These are phyloP conservation scores for Chanos chanos DNA, from an alignment of 2,797 vertebrate species.

Conservation along the genomic window DNA sequence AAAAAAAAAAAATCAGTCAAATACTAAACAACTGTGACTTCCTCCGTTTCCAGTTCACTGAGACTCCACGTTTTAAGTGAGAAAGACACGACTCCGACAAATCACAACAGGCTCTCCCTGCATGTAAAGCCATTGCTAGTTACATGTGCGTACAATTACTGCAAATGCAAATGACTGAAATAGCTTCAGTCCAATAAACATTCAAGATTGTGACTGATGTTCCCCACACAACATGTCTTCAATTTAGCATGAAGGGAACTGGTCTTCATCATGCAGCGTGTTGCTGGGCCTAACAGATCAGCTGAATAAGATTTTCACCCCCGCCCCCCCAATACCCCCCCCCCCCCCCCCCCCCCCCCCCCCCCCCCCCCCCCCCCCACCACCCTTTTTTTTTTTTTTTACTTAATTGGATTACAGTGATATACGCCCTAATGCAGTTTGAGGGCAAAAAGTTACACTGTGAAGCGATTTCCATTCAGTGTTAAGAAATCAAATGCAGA, in stretches of 20 bases:
- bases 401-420: slow-evolving; percentile 34
- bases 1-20: not conserved
- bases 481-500: slow-evolving; percentile 34
- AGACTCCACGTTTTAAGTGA: too few relatives aligned
- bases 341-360: too few relatives aligned
- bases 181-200: not conserved
- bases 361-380: too few relatives aligned
- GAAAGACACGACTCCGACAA: too few relatives aligned
- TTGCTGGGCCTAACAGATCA: not conserved
- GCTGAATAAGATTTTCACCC: too few relatives aligned
- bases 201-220: slow-evolving; percentile 3
- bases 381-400: too few relatives aligned
- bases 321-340: too few relatives aligned
- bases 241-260: not conserved
- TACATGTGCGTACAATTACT: slow-evolving; percentile 26
- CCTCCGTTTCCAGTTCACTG: too few relatives aligned
- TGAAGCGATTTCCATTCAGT: slow-evolving; percentile 45
- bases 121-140: too few relatives aligned
- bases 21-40: slow-evolving; percentile 1
- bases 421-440: slow-evolving; percentile 8
- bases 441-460: slow-evolving; percentile 39
- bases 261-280: not conserved
- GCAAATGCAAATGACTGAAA: slow-evolving; percentile 10
- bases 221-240: slow-evolving; percentile 9
- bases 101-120: too few relatives aligned